phyloP scores from a whole-genome alignment of 1,140 invertebrate genomes.

The Cotesia chilonis region DNA sequence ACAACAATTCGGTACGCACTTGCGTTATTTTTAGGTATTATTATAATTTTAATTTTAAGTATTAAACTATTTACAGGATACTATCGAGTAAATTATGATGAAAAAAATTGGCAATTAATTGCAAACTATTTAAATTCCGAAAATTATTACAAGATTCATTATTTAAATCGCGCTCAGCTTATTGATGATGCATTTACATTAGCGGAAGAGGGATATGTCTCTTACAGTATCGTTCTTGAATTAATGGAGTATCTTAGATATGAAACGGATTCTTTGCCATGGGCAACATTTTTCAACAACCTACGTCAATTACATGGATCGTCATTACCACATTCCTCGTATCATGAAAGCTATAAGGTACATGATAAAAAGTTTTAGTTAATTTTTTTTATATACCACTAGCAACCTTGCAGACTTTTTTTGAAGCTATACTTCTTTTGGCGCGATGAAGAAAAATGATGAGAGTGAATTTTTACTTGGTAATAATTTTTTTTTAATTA shows the following conservation, averaged over 20 bases:
- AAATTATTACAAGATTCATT: constrained; percentile 68
- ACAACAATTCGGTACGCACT: constrained; percentile 8
- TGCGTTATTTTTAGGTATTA: no score
- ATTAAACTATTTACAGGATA: constrained; percentile 59
- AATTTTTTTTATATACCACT: no score
- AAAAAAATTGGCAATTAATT: constrained; percentile 68
- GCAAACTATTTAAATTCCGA: constrained; percentile 57
- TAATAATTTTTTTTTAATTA: no score
- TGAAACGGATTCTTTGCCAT: constrained; percentile 74
- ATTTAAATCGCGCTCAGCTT: constrained; percentile 79
- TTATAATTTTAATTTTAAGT: neutral
- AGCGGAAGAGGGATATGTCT: constrained; percentile 67
- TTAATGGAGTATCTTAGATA: constrained; percentile 69
- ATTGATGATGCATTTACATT: constrained; percentile 80
- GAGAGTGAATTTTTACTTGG: no score
- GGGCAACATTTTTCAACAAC: constrained; percentile 70
- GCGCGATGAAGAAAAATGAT: no score
- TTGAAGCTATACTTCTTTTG: no score
- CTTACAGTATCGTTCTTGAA: constrained; percentile 66
- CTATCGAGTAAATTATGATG: constrained; percentile 73
- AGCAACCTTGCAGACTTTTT: no score
- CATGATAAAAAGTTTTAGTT: no score
- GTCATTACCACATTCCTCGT: constrained; percentile 44
- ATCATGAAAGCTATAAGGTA: constrained; percentile 30
- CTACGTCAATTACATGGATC: constrained; percentile 65